Conservation (phyloP, 2,888 invertebrate genomes). For the Heliconius cydno region DNA sequence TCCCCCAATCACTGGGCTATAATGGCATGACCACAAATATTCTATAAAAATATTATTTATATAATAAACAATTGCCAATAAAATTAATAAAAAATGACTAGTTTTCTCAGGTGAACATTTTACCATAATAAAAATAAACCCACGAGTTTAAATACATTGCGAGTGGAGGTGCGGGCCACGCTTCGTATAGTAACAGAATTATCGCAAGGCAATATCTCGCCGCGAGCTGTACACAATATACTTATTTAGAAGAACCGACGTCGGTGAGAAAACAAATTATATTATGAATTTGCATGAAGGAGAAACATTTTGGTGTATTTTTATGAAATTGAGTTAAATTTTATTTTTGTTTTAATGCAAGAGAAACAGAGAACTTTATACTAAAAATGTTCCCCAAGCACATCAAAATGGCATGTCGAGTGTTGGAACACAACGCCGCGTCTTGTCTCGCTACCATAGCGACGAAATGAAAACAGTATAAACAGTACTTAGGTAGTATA, state of each 20-base stretch:
- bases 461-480: no score
- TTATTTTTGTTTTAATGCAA: not conserved
- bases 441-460: no score
- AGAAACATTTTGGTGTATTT: conserved; percentile 4
- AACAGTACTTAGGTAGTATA: no score
- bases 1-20: no score
- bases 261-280: not conserved
- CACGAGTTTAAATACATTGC: not conserved
- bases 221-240: not conserved
- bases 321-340: not conserved
- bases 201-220: conserved; percentile 16
- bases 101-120: not conserved
- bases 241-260: not conserved
- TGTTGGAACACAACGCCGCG: not conserved
- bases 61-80: not conserved
- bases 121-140: not conserved
- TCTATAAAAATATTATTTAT: not conserved
- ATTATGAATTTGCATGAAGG: not conserved
- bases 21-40: no score
- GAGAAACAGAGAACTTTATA: not conserved
- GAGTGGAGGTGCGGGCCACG: not conserved
- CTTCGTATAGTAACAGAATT: conserved; percentile 6
- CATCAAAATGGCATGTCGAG: not conserved
- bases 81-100: not conserved
- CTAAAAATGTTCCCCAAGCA: not conserved